Conservation (phyloP, 1,140 invertebrate species). For the Drosophila tani region DNA sequence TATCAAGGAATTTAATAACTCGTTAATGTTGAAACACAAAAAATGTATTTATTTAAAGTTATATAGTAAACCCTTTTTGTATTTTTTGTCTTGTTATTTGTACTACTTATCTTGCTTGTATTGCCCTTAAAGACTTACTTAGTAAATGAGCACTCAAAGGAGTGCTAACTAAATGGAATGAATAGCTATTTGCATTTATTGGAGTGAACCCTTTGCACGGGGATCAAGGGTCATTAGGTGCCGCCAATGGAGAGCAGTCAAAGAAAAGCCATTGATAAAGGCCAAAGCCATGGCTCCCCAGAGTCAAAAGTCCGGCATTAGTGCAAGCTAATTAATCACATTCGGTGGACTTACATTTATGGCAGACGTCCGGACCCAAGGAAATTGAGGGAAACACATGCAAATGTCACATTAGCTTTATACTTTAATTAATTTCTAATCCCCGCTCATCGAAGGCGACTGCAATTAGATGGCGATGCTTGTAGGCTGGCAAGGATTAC, state of each 20-base stretch:
- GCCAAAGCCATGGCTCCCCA: background rate
- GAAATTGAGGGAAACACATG: conserved; percentile 34
- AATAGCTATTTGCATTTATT: conserved; percentile 7
- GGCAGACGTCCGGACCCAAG: conserved; percentile 9
- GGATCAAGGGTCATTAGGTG: conserved; percentile 16
- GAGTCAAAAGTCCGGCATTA: conserved; percentile 38
- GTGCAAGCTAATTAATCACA: conserved; percentile 63
- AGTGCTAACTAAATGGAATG: background rate
- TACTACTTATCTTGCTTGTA: no score
- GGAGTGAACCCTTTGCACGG: conserved; percentile 4
- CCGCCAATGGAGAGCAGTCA: background rate
- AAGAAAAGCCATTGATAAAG: background rate
- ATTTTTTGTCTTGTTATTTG: no score
- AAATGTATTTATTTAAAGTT: no score
- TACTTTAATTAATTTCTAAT: conserved; percentile 81
- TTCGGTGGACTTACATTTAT: conserved; percentile 56
- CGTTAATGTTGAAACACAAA: no score
- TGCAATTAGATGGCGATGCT: conserved; percentile 65
- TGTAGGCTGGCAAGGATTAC: conserved; percentile 57
- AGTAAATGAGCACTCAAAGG: background rate
- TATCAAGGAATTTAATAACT: background rate
- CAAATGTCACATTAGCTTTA: conserved; percentile 64
- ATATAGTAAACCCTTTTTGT: no score
- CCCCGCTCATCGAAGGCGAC: conserved; percentile 56
- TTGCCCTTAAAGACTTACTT: background rate